These are phyloP conservation scores for Vulpes vulpes DNA, from an alignment of 2,113 vertebrate genomes.

Conservation along the genomic window DNA sequence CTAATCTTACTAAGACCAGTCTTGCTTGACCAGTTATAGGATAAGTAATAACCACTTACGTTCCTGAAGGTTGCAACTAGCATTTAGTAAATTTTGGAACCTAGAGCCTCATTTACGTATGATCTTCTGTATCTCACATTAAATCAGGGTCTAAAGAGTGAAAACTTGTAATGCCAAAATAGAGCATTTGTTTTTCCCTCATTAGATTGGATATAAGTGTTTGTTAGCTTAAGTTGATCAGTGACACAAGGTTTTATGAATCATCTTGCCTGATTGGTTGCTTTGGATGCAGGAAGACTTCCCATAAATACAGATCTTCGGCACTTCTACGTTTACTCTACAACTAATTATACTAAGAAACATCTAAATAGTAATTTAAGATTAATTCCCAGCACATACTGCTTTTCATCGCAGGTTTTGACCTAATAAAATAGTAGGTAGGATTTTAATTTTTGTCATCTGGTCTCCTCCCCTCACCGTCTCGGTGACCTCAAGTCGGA, in stretches of 20 bases:
- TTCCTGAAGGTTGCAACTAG: neutral
- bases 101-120: neutral
- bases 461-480: neutral
- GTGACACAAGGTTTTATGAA: neutral
- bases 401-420: neutral
- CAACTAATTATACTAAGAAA: neutral
- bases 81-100: neutral
- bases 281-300: neutral
- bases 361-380: neutral
- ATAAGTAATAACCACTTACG: neutral
- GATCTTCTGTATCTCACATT: neutral
- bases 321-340: neutral
- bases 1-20: neutral
- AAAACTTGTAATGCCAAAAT: neutral
- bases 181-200: neutral
- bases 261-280: neutral
- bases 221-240: neutral
- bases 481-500: constrained; percentile 37
- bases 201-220: neutral
- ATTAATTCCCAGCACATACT: neutral
- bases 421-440: constrained; percentile 13
- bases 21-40: neutral
- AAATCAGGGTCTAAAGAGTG: neutral
- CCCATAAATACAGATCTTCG: neutral
- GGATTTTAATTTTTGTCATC: constrained; percentile 38